phyloP scores from a whole-genome alignment of 2,888 invertebrate genomes.

The Pogonocherus hispidulus region DNA sequence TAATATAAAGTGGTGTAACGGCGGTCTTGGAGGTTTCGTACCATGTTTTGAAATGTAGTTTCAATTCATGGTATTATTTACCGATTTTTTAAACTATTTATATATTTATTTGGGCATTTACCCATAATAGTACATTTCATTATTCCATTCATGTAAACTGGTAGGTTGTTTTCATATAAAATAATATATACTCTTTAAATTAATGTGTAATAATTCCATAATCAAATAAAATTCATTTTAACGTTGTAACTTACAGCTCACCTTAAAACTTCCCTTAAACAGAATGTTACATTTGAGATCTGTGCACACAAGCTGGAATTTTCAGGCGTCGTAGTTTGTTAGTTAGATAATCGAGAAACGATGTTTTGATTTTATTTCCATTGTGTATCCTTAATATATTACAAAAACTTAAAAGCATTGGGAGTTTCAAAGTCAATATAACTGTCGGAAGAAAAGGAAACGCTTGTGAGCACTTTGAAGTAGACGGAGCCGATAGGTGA shows the following conservation, averaged over 20 bases:
- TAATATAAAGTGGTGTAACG: too few relatives aligned
- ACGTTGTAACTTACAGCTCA: background rate
- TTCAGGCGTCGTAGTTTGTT: constrained; percentile 2
- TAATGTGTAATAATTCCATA: too few relatives aligned
- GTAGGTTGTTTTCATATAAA: too few relatives aligned
- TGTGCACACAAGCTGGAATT: background rate
- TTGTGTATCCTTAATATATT: constrained; percentile 24
- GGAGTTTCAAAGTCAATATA: constrained; percentile 32
- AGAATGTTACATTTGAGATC: background rate
- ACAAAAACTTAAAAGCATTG: constrained; percentile 31
- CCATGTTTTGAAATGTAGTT: too few relatives aligned
- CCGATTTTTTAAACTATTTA: too few relatives aligned
- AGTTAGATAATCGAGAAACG: constrained; percentile 14
- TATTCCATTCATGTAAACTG: too few relatives aligned
- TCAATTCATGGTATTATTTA: too few relatives aligned
- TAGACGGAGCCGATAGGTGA: constrained; percentile 15
- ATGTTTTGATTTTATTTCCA: constrained; percentile 19
- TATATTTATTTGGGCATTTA: too few relatives aligned
- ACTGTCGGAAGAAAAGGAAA: constrained; percentile 18
- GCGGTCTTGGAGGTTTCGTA: too few relatives aligned
- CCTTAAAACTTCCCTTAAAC: background rate
- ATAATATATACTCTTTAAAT: too few relatives aligned
- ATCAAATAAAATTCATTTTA: background rate
- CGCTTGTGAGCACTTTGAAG: constrained; percentile 12
- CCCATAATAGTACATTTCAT: too few relatives aligned